Evolutionary conservation across 2,797 vertebrate species (phyloP).

Genomic region (Diglossa cyanea): DNA sequence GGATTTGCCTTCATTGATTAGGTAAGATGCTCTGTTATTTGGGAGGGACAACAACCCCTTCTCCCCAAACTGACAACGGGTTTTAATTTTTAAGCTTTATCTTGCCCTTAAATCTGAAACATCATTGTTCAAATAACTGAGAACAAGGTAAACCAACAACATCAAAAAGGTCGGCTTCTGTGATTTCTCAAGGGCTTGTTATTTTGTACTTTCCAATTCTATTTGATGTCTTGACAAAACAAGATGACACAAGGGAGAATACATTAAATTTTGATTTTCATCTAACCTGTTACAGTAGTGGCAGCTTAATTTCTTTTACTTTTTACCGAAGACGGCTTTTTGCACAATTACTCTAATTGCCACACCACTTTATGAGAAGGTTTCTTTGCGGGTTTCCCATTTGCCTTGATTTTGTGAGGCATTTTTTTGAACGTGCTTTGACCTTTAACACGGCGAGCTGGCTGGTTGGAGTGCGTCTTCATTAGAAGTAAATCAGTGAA

Average conservation of each 20-base stretch:
- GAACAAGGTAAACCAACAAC: slow-evolving; percentile 89
- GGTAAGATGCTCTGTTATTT: slow-evolving; percentile 63
- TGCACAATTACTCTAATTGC: slow-evolving; percentile 83
- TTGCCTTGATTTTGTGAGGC: slow-evolving; percentile 72
- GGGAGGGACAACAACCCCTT: slow-evolving; percentile 17
- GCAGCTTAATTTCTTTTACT: slow-evolving; percentile 78
- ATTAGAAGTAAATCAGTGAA: slow-evolving; percentile 83
- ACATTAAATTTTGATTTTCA: slow-evolving; percentile 90
- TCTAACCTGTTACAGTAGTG: slow-evolving; percentile 81
- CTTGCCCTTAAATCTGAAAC: slow-evolving; percentile 82
- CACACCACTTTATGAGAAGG: slow-evolving; percentile 63
- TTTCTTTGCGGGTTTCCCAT: slow-evolving; percentile 61
- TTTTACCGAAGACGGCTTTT: slow-evolving; percentile 77
- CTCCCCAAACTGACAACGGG: slow-evolving; percentile 61
- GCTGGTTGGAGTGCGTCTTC: slow-evolving; percentile 76
- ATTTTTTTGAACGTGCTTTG: slow-evolving; percentile 73
- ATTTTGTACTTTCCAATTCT: slow-evolving; percentile 92
- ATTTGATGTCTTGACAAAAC: slow-evolving; percentile 97
- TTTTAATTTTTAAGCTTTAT: slow-evolving; percentile 83
- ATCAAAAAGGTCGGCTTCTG: slow-evolving; percentile 87
- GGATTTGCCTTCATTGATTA: slow-evolving; percentile 57
- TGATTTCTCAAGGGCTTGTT: slow-evolving; percentile 92
- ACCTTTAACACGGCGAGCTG: slow-evolving; percentile 80
- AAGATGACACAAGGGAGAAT: slow-evolving; percentile 89
- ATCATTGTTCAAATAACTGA: slow-evolving; percentile 84